Conservation (phyloP, 2,113 vertebrate genomes). For the Plecturocebus donacophilus region DNA sequence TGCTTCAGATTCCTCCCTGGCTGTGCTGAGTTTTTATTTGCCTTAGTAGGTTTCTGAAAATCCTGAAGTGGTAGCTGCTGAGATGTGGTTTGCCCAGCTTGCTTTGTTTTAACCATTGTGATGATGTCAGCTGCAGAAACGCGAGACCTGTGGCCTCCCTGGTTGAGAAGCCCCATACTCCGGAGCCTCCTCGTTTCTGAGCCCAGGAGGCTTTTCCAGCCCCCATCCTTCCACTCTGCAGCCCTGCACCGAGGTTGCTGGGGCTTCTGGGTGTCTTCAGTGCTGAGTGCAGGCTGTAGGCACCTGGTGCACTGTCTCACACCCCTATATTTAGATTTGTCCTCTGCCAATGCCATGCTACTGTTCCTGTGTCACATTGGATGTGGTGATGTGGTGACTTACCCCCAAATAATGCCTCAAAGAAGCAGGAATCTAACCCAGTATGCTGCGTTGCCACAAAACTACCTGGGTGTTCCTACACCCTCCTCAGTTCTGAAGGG, state of each 20-base stretch:
- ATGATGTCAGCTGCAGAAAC: neutral
- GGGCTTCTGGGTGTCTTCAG: neutral
- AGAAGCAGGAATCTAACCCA: neutral
- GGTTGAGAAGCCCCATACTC: neutral
- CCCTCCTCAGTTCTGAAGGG: neutral
- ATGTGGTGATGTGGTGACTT: neutral
- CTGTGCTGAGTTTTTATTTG: neutral
- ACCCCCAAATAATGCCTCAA: neutral
- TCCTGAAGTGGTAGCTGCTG: neutral
- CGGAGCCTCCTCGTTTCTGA: neutral
- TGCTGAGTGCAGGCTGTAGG: accelerated
- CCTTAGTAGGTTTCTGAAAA: neutral
- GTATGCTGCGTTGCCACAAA: neutral
- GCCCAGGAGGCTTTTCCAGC: neutral
- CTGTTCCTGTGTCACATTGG: neutral
- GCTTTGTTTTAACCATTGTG: neutral
- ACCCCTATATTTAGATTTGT: neutral
- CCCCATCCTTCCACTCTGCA: neutral
- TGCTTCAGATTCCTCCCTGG: neutral
- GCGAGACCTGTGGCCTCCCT: neutral
- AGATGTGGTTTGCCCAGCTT: neutral
- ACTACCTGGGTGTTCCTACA: neutral
- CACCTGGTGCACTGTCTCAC: neutral
- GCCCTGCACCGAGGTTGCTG: neutral
- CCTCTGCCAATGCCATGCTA: neutral